Conservation (phyloP, 2,888 invertebrate species). For the Drosophila mayaguana region DNA sequence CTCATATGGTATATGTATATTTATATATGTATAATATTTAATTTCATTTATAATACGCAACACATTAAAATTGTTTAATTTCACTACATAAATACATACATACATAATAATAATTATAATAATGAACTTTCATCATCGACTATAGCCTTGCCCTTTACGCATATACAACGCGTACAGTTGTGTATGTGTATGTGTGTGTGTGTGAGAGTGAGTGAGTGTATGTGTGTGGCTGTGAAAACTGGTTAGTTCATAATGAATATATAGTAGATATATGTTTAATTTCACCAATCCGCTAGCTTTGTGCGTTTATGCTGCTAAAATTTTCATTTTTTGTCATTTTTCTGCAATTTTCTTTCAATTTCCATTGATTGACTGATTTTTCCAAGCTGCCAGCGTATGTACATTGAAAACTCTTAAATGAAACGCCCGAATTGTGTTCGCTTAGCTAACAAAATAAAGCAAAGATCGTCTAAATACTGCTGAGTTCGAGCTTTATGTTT, state of each 20-base stretch:
- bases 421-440: conserved; percentile 16
- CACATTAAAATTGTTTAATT: conserved; percentile 72
- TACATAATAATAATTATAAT: conserved; percentile 65
- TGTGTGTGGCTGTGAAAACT: conserved; percentile 28
- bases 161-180: conserved; percentile 38
- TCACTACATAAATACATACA: conserved; percentile 78
- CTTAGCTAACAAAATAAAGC: conserved; percentile 28
- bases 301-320: conserved; percentile 59
- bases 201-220: conserved; percentile 22
- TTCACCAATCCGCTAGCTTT: conserved; percentile 79
- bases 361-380: conserved; percentile 13
- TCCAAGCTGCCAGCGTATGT: conserved; percentile 51
- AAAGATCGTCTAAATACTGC: conserved; percentile 39
- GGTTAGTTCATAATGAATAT: conserved; percentile 38
- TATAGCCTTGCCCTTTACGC: conserved; percentile 25
- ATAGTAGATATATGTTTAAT: conserved; percentile 47
- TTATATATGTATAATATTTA: conserved; percentile 37
- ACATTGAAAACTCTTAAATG: conserved; percentile 34
- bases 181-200: conserved; percentile 30
- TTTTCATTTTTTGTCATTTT: not conserved
- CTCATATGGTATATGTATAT: conserved; percentile 38
- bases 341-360: conserved; percentile 13
- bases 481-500: conserved; percentile 8
- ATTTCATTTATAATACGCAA: conserved; percentile 66
- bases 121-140: conserved; percentile 47